Base-by-base conservation (phyloP, 2,113 vertebrate species). In the Toxostoma redivivum region DNA sequence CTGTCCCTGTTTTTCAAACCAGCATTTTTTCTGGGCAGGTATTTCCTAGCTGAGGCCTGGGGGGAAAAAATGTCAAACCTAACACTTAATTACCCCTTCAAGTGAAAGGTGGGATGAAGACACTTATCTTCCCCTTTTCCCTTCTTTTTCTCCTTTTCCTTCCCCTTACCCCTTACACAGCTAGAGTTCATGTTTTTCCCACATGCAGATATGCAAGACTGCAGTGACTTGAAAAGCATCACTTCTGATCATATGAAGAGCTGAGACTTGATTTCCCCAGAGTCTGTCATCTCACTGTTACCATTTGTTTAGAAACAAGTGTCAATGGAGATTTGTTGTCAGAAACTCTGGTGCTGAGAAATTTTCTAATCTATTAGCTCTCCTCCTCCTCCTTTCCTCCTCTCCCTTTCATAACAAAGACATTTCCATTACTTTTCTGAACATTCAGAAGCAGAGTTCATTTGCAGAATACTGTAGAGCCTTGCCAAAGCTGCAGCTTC, bases 221-320 rank as follows among this genome's bases (percentile, higher is more conserved):
- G 44, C 42, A 40, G 33, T 86, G 91, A 95, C 74, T 87, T 95
- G 81, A 67, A 96, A 87, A 96, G 28, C 61, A 82, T 40, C 15
- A 28, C 51, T 69, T 91, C 11, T 7, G 42, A 62, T 94, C 3
- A 3, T 23, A 54, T 5, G 5, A 47, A 84, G 83, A 94, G 30
- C 25, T 70, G n/a, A 51, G 57, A 38, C 25, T 81, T 79, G 60
- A 84, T 94, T 97, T 96, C 65, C 60, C n/a, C 38, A 28, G 50
- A 47, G 18, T 35, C 82, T 97, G 71, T 91, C 60, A 61, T 71
- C 84, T 83, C 76, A 65, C 17, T 89, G 47, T 93, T 92, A 74
- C 25, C 15, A 21, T 60, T 38, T 97, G 77, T 90, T 97, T 57
- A 90, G 64, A 95, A 97, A 95, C 57, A 78, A 58, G 65, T 67